phyloP scores from a whole-genome alignment of 2,113 vertebrate genomes.

The Sturnus vulgaris region DNA sequence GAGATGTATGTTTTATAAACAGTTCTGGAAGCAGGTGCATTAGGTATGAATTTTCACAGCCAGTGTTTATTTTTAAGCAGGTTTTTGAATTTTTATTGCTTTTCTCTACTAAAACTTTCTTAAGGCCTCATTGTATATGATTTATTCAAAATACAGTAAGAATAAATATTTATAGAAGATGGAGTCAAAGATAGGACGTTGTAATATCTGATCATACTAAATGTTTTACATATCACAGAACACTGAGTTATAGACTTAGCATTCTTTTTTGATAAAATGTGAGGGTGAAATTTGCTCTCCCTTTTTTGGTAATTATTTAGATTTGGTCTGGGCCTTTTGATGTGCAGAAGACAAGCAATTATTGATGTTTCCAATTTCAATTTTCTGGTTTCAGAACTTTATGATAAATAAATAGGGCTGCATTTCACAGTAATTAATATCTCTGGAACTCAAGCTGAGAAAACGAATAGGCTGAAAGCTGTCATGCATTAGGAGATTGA shows the following conservation, averaged over 20 bases:
- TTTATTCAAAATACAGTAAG: neutral
- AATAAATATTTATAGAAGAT: constrained; percentile 32
- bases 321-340: neutral
- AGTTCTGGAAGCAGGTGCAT: neutral
- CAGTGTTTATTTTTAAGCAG: neutral
- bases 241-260: neutral
- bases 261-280: neutral
- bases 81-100: neutral
- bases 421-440: constrained; percentile 2
- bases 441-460: neutral
- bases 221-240: constrained; percentile 43
- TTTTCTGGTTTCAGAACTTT: neutral
- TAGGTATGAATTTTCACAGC: neutral
- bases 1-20: neutral
- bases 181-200: neutral
- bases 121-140: neutral
- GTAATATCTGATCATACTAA: constrained; percentile 2
- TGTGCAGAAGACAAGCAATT: constrained; percentile 1
- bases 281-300: neutral
- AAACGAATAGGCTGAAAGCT: neutral
- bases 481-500: neutral
- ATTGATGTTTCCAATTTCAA: constrained; percentile 9
- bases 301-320: neutral
- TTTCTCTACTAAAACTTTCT: neutral
- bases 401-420: constrained; percentile 24